These are phyloP conservation scores for Galeruca laticollis DNA, from an alignment of 2,888 invertebrate species.

Conservation along the genomic window DNA sequence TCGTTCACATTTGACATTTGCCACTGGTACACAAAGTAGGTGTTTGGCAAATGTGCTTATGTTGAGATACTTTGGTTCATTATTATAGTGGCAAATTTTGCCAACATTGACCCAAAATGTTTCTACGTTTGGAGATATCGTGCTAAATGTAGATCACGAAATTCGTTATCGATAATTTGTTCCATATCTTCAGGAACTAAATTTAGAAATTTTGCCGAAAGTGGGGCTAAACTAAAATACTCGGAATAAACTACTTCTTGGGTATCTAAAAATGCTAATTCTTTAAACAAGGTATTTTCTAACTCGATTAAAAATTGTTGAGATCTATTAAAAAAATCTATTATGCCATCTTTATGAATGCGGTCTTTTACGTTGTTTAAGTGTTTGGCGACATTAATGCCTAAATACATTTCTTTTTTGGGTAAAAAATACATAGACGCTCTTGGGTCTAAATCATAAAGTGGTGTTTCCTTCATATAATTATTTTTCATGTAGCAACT, in stretches of 20 bases:
- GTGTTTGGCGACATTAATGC: slow-evolving; percentile 35
- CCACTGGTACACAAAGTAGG: neutral
- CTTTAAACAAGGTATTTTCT: slow-evolving; percentile 31
- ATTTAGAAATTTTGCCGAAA: slow-evolving; percentile 34
- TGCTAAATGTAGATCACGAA: slow-evolving; percentile 30
- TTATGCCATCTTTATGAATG: slow-evolving; percentile 21
- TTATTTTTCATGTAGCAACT: slow-evolving; percentile 34
- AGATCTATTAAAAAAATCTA: slow-evolving; percentile 35
- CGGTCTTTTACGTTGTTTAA: slow-evolving; percentile 15
- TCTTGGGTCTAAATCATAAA: slow-evolving; percentile 29
- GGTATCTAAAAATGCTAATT: slow-evolving; percentile 36
- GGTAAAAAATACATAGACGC: slow-evolving; percentile 29
- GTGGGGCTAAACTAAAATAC: slow-evolving; percentile 26
- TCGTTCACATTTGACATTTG: neutral
- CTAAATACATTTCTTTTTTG: slow-evolving; percentile 36
- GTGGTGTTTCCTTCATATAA: slow-evolving; percentile 28
- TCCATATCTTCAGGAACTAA: slow-evolving; percentile 18
- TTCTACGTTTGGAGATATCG: slow-evolving; percentile 17
- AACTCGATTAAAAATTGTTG: slow-evolving; percentile 36
- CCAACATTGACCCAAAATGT: slow-evolving; percentile 9
- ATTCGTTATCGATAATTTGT: slow-evolving; percentile 35
- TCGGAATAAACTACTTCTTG: slow-evolving; percentile 36
- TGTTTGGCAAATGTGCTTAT: neutral
- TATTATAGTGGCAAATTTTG: neutral
- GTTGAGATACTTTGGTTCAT: neutral